phyloP scores from a whole-genome alignment of 2,888 invertebrate genomes.

The Cosmopolites sordidus region DNA sequence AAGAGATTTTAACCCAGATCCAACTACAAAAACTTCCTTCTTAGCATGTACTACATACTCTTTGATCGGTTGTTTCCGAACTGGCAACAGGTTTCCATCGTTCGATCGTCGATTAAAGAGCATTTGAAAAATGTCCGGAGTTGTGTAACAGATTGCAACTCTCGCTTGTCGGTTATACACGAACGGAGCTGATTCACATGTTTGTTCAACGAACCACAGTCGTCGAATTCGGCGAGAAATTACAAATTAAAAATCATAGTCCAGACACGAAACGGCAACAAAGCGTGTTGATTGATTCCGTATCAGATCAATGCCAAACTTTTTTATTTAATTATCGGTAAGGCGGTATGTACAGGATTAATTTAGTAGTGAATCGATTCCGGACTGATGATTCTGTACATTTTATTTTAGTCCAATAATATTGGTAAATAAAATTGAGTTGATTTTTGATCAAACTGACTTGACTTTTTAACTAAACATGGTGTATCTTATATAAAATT shows the following conservation, averaged over 20 bases:
- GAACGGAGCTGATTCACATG: constrained; percentile 37
- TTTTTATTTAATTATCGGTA: too few species aligned
- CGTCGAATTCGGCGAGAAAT: constrained; percentile 19
- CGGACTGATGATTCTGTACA: too few species aligned
- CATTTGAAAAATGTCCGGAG: constrained; percentile 47
- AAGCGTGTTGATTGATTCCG: constrained; percentile 3
- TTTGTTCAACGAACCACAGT: constrained; percentile 32
- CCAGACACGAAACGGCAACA: constrained; percentile 1
- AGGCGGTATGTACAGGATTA: not conserved
- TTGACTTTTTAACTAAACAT: too few species aligned
- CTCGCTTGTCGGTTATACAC: constrained; percentile 29
- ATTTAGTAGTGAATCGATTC: too few species aligned
- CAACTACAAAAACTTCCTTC: constrained; percentile 25
- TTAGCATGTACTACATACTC: constrained; percentile 23
- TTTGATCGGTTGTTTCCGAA: constrained; percentile 9
- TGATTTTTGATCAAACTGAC: too few species aligned
- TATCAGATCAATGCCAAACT: not conserved
- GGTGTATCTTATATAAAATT: too few species aligned
- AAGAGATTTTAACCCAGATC: too few species aligned
- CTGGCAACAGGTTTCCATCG: constrained; percentile 49
- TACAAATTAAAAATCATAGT: constrained; percentile 22
- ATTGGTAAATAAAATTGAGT: too few species aligned
- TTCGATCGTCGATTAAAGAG: constrained; percentile 49
- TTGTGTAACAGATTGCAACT: constrained; percentile 46
- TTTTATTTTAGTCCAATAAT: too few species aligned